Conservation (phyloP, 2,113 vertebrate genomes). For the Lipophrys pholis region DNA sequence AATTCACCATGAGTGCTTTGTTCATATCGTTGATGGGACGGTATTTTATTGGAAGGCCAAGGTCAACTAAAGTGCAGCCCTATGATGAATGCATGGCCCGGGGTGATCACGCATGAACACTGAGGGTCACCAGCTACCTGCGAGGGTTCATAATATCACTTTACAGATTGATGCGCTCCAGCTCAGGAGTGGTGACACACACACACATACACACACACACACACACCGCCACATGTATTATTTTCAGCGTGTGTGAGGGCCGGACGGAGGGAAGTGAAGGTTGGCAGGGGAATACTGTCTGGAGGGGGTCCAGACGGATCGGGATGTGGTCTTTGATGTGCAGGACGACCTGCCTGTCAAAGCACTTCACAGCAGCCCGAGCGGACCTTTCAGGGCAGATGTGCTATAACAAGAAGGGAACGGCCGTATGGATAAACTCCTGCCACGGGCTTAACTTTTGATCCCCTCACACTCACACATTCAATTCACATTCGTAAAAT, state of each 20-base stretch:
- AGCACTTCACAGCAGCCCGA: neutral
- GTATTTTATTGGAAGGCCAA: no score
- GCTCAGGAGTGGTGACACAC: no score
- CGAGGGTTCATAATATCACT: neutral
- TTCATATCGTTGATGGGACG: no score
- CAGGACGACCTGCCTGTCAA: conserved; percentile 15
- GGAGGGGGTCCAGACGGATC: conserved; percentile 6
- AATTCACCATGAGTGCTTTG: no score
- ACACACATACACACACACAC: no score
- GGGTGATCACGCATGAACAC: no score
- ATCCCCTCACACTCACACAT: conserved; percentile 24
- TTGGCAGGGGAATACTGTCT: neutral
- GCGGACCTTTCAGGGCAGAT: neutral
- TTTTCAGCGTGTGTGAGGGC: neutral
- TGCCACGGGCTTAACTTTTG: conserved; percentile 10
- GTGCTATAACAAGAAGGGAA: neutral
- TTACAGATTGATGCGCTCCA: neutral
- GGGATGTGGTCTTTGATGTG: conserved; percentile 34
- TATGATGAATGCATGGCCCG: no score
- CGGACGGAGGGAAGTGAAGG: neutral
- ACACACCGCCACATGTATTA: neutral
- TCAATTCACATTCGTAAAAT: conserved; percentile 6
- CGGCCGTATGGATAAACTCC: conserved; percentile 4
- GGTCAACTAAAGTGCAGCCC: no score
- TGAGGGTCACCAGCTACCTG: no score